A percentile compares a stretch with the other conserved stretches of the same genome.
These are phyloP conservation scores for Plestiodon gilberti DNA, from an alignment of 2,113 vertebrate genomes.

Conservation along the genomic window DNA sequence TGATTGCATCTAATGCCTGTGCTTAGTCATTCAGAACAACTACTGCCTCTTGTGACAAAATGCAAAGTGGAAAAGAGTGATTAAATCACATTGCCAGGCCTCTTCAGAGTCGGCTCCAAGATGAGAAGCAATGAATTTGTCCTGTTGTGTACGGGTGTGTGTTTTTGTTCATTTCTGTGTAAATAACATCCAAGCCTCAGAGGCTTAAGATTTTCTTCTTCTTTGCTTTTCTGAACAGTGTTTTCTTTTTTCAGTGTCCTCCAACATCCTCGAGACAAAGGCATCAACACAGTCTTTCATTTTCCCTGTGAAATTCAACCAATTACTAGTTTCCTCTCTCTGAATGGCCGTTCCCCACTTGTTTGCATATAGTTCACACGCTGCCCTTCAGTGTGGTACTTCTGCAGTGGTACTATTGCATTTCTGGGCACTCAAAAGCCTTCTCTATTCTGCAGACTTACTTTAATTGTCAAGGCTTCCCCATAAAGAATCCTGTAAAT, in stretches of 20 bases:
- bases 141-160: not conserved
- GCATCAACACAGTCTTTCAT: not conserved
- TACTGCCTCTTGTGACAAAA: not conserved
- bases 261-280: not conserved
- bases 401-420: not conserved
- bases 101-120: not conserved
- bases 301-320: not conserved
- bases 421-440: not conserved
- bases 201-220: not conserved
- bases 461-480: not conserved
- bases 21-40: constrained; percentile 12
- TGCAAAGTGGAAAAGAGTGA: not conserved
- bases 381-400: not conserved
- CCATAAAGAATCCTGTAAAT: not conserved
- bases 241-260: not conserved
- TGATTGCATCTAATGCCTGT: constrained; percentile 4
- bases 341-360: not conserved
- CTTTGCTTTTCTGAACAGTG: not conserved
- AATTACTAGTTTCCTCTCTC: not conserved
- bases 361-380: not conserved
- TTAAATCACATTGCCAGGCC: not conserved
- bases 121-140: not conserved
- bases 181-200: not conserved
- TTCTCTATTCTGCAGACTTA: not conserved
- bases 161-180: too few relatives aligned